phyloP scores from a whole-genome alignment of 2,888 invertebrate genomes.

The Bombylius discolor region DNA sequence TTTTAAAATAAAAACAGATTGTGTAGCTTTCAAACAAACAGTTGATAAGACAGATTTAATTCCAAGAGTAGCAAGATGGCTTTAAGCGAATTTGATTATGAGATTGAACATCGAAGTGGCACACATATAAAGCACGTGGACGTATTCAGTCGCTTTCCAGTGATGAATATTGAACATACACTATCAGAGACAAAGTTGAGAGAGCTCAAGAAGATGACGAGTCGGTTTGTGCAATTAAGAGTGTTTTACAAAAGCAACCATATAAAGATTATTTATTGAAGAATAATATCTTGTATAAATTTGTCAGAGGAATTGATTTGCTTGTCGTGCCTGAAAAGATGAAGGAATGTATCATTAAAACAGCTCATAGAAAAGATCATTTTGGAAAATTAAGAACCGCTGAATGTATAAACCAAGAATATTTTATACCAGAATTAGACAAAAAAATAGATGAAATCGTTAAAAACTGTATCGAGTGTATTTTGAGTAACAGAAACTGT shows the following conservation, averaged over 20 bases:
- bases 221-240: constrained; percentile 2
- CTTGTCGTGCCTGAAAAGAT: no score
- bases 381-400: no score
- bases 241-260: constrained; percentile 3
- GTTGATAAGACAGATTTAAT: constrained; percentile 13
- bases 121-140: constrained; percentile 16
- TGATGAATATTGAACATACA: constrained; percentile 2
- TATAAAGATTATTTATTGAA: constrained; percentile 9
- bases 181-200: constrained; percentile 1
- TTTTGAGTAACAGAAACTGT: no score
- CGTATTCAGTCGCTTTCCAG: constrained; percentile 16
- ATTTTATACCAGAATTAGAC: no score
- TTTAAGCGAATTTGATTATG: constrained; percentile 17
- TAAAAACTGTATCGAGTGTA: no score
- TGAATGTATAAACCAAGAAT: no score
- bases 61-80: constrained; percentile 12
- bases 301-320: not conserved
- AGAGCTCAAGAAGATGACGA: constrained; percentile 7
- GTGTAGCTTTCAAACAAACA: constrained; percentile 13
- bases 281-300: constrained; percentile 8
- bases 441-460: no score
- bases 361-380: no score
- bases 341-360: no score
- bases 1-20: constrained; percentile 14
- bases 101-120: constrained; percentile 15